Evolutionary conservation across 2,888 invertebrate species (phyloP).

Genomic region (Leucoptera coffeella): DNA sequence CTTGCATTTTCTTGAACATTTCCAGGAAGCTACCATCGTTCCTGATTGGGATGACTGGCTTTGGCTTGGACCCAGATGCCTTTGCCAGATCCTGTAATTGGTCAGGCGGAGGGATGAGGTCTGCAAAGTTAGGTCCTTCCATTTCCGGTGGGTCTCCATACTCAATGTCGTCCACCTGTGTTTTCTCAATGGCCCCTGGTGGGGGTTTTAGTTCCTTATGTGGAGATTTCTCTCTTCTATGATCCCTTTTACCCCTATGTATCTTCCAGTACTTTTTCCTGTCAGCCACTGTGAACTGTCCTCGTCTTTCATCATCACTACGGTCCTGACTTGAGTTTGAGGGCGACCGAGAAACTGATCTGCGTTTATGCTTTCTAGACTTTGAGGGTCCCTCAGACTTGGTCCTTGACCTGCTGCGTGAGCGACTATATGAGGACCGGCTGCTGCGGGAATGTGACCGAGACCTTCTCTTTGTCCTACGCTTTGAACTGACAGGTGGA

Average conservation of each 20-base stretch:
- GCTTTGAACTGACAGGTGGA: background rate
- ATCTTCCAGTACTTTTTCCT: slow-evolving; percentile 40
- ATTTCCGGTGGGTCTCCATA: slow-evolving; percentile 41
- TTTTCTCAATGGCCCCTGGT: slow-evolving; percentile 28
- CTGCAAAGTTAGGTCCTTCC: slow-evolving; percentile 40
- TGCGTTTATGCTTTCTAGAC: background rate
- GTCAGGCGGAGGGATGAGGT: slow-evolving; percentile 18
- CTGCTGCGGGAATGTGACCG: background rate
- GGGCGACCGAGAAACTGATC: background rate
- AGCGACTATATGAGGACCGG: background rate
- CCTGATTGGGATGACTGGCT: slow-evolving; percentile 63
- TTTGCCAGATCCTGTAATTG: slow-evolving; percentile 16
- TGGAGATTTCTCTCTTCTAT: slow-evolving; percentile 17
- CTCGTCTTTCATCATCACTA: slow-evolving; percentile 33
- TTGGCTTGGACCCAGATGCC: slow-evolving; percentile 32
- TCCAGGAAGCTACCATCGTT: slow-evolving; percentile 90
- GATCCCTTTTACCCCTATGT: slow-evolving; percentile 23
- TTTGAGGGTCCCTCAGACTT: slow-evolving; percentile 12
- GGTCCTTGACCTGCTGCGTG: slow-evolving; percentile 7
- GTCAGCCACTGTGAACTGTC: slow-evolving; percentile 41
- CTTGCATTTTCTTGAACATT: slow-evolving; percentile 87
- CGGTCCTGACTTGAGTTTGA: slow-evolving; percentile 12
- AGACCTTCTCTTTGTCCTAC: background rate
- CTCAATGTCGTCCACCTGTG: slow-evolving; percentile 25
- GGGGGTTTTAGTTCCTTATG: slow-evolving; percentile 32